A percentile compares a stretch with the other conserved stretches of the same genome.
These are phyloP conservation scores for Leptestheria dahalacensis DNA, from an alignment of 1,140 invertebrate species.

Conservation along the genomic window DNA sequence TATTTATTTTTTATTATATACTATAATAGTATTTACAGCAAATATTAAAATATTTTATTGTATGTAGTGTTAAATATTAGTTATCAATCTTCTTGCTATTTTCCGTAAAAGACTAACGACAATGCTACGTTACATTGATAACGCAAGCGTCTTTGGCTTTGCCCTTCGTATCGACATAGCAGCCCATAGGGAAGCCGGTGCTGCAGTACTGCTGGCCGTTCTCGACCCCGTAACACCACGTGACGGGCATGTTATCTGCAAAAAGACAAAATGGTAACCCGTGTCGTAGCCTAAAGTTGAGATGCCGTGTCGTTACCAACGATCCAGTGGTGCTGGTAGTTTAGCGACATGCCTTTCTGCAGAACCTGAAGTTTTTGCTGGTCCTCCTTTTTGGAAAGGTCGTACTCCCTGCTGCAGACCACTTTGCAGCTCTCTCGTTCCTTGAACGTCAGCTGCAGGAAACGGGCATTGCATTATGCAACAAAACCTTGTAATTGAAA, in stretches of 20 bases:
- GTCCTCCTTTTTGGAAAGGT: constrained; percentile 40
- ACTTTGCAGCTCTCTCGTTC: constrained; percentile 51
- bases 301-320: constrained; percentile 38
- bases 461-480: neutral
- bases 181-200: constrained; percentile 96
- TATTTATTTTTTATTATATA: neutral
- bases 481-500: neutral
- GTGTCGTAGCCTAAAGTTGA: neutral
- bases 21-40: too few relatives aligned
- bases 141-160: constrained; percentile 43
- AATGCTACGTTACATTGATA: constrained; percentile 32
- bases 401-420: constrained; percentile 60
- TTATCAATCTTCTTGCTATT: neutral
- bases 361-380: constrained; percentile 59
- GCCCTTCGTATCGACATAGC: constrained; percentile 49
- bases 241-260: constrained; percentile 89
- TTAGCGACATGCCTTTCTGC: constrained; percentile 83
- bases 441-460: constrained; percentile 34
- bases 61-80: neutral
- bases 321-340: constrained; percentile 98
- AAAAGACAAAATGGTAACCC: constrained; percentile 16
- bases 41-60: neutral
- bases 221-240: constrained; percentile 80
- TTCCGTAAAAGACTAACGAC: neutral
- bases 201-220: constrained; percentile 68